These are phyloP conservation scores for Eulacestoma nigropectus DNA, from an alignment of 2,113 vertebrate genomes.

Conservation along the genomic window DNA sequence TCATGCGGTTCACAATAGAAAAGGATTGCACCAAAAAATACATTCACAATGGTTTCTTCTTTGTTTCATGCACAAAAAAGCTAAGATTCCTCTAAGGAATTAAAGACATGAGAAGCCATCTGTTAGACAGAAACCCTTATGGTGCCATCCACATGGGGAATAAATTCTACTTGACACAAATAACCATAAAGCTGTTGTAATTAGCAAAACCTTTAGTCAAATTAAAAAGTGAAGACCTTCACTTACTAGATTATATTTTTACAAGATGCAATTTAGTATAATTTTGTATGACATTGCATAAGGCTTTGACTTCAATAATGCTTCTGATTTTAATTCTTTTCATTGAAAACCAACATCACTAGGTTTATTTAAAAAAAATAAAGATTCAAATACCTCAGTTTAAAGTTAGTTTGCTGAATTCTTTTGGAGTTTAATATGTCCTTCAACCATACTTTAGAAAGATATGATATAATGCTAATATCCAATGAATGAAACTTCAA, in stretches of 20 bases:
- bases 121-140: slow-evolving; percentile 1
- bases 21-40: neutral
- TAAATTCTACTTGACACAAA: neutral
- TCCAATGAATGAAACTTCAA: neutral
- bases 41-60: neutral
- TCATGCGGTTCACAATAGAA: neutral
- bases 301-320: neutral
- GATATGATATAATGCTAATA: neutral
- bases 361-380: neutral
- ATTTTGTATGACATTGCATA: neutral
- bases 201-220: neutral
- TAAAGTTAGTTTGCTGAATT: neutral
- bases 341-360: neutral
- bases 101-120: neutral
- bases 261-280: neutral
- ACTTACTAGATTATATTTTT: neutral
- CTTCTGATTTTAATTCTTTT: neutral
- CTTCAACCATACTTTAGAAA: neutral
- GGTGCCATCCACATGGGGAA: neutral
- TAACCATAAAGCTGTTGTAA: neutral
- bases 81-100: neutral
- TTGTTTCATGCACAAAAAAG: neutral
- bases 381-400: neutral
- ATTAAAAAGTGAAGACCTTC: neutral
- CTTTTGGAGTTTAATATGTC: neutral